Conservation (phyloP, 2,797 vertebrate species). For the Dendrocincla fuliginosa region DNA sequence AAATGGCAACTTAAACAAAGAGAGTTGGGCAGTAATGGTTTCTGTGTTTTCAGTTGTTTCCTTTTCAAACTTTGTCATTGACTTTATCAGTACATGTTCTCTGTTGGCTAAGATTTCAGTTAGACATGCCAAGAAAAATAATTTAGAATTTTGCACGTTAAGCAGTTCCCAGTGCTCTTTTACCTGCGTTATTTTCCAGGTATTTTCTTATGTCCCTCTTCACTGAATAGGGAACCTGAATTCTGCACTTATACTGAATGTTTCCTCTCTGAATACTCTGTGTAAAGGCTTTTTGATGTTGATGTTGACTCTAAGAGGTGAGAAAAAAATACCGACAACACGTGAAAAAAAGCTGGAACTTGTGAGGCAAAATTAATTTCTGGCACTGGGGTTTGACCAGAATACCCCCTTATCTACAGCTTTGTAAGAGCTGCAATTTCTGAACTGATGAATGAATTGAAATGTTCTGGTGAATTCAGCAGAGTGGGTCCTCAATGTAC, state of each 20-base stretch:
- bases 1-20: constrained; percentile 72
- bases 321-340: neutral
- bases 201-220: neutral
- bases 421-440: neutral
- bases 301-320: neutral
- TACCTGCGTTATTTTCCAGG: neutral
- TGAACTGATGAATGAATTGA: neutral
- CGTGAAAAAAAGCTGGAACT: neutral
- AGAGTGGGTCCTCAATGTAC: rapidly evolving
- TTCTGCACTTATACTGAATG: neutral
- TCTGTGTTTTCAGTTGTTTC: constrained; percentile 37
- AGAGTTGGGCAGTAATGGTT: constrained; percentile 47
- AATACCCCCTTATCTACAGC: neutral
- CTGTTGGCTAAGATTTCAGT: constrained; percentile 41
- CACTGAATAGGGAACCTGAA: neutral
- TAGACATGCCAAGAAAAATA: neutral
- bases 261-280: neutral
- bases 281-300: neutral
- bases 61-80: constrained; percentile 40
- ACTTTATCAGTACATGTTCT: constrained; percentile 44
- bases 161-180: neutral
- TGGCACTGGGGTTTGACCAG: neutral
- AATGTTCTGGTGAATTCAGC: neutral
- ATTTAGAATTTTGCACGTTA: neutral
- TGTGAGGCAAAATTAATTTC: neutral